A percentile compares a stretch with the other conserved stretches of the same genome.
These are phyloP conservation scores for Cloeon dipterum DNA, from an alignment of 2,888 invertebrate genomes.

Conservation along the genomic window DNA sequence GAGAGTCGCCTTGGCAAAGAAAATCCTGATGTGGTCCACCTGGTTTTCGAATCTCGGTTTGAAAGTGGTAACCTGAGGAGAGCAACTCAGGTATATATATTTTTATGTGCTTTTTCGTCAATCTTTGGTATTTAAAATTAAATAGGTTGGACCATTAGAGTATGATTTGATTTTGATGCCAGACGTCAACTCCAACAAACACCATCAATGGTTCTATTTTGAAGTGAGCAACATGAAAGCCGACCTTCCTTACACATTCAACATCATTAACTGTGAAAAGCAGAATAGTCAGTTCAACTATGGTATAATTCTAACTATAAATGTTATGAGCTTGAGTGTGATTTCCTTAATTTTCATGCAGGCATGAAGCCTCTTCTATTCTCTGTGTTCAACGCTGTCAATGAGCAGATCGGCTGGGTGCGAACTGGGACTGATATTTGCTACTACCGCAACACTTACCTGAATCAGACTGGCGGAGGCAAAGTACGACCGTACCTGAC, in stretches of 20 bases:
- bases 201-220: slow-evolving; percentile 82
- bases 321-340: background rate
- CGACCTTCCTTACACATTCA: slow-evolving; percentile 48
- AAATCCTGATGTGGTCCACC: slow-evolving; percentile 19
- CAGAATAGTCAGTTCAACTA: slow-evolving; percentile 68
- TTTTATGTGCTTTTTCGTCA: background rate
- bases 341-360: slow-evolving; percentile 9
- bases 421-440: slow-evolving; percentile 53
- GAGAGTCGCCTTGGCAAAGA: slow-evolving; percentile 23
- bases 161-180: slow-evolving; percentile 66
- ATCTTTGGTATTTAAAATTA: background rate
- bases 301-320: slow-evolving; percentile 19
- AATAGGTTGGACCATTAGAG: slow-evolving; percentile 46
- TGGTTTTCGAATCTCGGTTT: slow-evolving; percentile 63
- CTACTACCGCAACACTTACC: slow-evolving; percentile 58
- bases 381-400: slow-evolving; percentile 38
- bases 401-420: slow-evolving; percentile 32
- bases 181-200: slow-evolving; percentile 53
- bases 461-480: slow-evolving; percentile 31
- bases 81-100: slow-evolving; percentile 40
- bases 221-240: slow-evolving; percentile 55
- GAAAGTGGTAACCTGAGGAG: slow-evolving; percentile 68
- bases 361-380: slow-evolving; percentile 73
- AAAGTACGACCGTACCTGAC: slow-evolving; percentile 41
- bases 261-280: slow-evolving; percentile 72